phyloP scores from a whole-genome alignment of 2,888 invertebrate genomes.

The Archaeoteleia sp. region DNA sequence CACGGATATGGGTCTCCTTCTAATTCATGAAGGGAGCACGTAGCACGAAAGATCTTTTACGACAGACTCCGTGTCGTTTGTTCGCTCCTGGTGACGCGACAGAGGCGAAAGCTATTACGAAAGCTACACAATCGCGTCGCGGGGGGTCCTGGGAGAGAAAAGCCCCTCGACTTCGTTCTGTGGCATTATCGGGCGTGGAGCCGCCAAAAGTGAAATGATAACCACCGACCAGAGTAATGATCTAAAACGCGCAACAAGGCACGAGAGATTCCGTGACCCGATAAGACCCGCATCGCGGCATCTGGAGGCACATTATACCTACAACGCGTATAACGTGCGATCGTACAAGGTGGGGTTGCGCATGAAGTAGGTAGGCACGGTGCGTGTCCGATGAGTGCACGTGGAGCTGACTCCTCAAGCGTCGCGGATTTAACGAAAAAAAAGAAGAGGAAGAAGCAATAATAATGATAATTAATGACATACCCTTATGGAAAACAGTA shows the following conservation, averaged over 20 bases:
- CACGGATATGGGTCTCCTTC: conserved; percentile 51
- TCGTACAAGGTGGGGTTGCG: neutral
- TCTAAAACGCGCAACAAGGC: conserved; percentile 63
- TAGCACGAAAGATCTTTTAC: conserved; percentile 44
- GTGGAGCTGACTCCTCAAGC: conserved; percentile 30
- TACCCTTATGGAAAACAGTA: too few relatives aligned
- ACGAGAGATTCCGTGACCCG: conserved; percentile 64
- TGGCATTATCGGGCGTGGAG: conserved; percentile 45
- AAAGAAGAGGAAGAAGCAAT: conserved; percentile 9
- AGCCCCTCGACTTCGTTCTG: conserved; percentile 10
- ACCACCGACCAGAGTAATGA: conserved; percentile 63
- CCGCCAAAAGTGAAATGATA: conserved; percentile 67
- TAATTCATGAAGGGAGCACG: conserved; percentile 42
- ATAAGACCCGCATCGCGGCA: conserved; percentile 73
- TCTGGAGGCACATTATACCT: conserved; percentile 57
- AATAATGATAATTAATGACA: conserved; percentile 1
- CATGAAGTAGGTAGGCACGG: neutral
- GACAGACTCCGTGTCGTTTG: conserved; percentile 32
- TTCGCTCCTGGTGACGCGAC: conserved; percentile 49
- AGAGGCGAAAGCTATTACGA: conserved; percentile 60
- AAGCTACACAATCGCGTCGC: conserved; percentile 65
- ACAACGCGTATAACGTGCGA: conserved; percentile 4
- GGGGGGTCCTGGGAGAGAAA: conserved; percentile 55
- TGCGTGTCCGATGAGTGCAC: conserved; percentile 12
- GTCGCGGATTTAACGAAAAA: conserved; percentile 21